phyloP scores from a whole-genome alignment of 2,113 vertebrate genomes.

The Apteryx owenii region DNA sequence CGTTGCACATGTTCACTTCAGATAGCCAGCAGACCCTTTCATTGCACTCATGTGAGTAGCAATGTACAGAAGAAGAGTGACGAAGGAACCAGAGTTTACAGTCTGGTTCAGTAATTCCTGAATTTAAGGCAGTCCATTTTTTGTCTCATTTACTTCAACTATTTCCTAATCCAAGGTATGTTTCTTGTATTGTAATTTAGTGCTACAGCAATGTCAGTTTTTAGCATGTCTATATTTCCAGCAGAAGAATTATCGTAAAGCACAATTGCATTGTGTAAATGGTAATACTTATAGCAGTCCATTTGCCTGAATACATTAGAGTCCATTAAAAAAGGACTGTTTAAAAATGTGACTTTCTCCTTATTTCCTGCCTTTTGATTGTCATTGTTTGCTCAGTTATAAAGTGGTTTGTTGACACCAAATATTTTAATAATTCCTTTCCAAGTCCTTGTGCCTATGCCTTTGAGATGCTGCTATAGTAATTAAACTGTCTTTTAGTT shows the following conservation, averaged over 20 bases:
- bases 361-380: slow-evolving; percentile 75
- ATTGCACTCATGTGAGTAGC: neutral
- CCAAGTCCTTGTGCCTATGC: slow-evolving; percentile 80
- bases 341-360: slow-evolving; percentile 69
- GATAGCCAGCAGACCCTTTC: neutral
- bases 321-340: slow-evolving; percentile 59
- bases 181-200: slow-evolving; percentile 29
- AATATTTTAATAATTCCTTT: slow-evolving; percentile 83
- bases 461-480: slow-evolving; percentile 87
- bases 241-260: slow-evolving; percentile 29
- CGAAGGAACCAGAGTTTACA: neutral
- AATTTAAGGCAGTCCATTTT: slow-evolving; percentile 6
- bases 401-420: slow-evolving; percentile 81
- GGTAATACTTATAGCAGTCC: slow-evolving; percentile 13
- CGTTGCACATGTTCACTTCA: neutral
- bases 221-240: slow-evolving; percentile 22
- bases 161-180: slow-evolving; percentile 4
- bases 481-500: slow-evolving; percentile 91
- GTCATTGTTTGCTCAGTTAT: slow-evolving; percentile 75
- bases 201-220: slow-evolving; percentile 11
- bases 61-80: neutral
- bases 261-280: slow-evolving; percentile 43
- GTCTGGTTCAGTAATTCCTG: slow-evolving; percentile 1
- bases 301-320: slow-evolving; percentile 71
- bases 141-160: slow-evolving; percentile 32